Evolutionary conservation across 2,797 vertebrate species (phyloP).

Genomic region (Brachyrhaphis roseni): DNA sequence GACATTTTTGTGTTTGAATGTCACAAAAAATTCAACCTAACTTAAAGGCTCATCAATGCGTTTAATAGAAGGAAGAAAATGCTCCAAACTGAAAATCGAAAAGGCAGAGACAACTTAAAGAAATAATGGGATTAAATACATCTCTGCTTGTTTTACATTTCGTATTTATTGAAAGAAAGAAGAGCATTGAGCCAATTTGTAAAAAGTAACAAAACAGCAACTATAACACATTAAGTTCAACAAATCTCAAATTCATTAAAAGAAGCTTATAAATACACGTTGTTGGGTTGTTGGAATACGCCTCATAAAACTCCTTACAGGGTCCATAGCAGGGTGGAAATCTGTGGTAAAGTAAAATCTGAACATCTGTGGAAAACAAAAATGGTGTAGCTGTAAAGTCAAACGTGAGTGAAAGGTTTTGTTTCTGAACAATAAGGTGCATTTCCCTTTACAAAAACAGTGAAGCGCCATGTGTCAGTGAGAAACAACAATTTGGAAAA

Average conservation of each 20-base stretch:
- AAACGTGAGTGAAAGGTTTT: conserved; percentile 44
- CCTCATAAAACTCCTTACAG: conserved; percentile 69
- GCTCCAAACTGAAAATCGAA: not conserved
- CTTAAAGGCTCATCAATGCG: not conserved
- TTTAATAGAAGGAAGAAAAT: not conserved
- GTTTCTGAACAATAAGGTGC: conserved; percentile 75
- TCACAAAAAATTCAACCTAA: not conserved
- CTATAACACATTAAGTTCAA: conserved; percentile 77
- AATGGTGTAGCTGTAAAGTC: conserved; percentile 22
- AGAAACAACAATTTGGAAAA: conserved; percentile 40
- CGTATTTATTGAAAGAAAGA: conserved; percentile 86
- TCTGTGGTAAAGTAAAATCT: conserved; percentile 39
- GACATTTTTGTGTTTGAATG: not conserved
- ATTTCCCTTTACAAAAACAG: conserved; percentile 80
- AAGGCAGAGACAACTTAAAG: conserved; percentile 11
- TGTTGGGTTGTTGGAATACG: conserved; percentile 71
- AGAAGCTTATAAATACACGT: conserved; percentile 85
- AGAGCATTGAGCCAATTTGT: conserved; percentile 79
- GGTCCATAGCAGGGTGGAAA: conserved; percentile 67
- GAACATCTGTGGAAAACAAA: conserved; percentile 41
- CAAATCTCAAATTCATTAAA: conserved; percentile 77
- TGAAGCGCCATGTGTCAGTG: conserved; percentile 61
- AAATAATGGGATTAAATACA: conserved; percentile 46
- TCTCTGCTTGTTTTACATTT: conserved; percentile 74
- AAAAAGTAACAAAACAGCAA: conserved; percentile 81